Evolutionary conservation across 2,113 vertebrate species (phyloP), one percentile per base, ranked within the genome.

Genomic region (Acrocephalus kingi): DNA sequence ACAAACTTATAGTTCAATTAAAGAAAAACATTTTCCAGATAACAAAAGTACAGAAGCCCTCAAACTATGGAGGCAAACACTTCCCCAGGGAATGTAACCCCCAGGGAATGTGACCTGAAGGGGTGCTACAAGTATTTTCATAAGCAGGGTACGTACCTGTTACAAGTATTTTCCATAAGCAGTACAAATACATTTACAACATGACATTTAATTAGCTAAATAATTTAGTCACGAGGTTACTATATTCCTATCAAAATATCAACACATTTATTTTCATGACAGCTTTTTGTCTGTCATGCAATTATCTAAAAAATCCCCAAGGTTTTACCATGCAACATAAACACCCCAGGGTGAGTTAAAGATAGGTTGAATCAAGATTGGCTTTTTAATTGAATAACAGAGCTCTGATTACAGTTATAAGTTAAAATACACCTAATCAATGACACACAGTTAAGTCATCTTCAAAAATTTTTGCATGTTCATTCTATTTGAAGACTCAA

Each of bases 361-460:
- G 94, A 96, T 15, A 81, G 5, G 8, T 64, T 91, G 73, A 58
- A 49, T 74, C 61, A 89, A 61, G 61, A 64, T 15, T 43, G 11
- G 2, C 5, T 37, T 94, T 82, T 94, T 61, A 89, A 89, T 51
- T 93, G 30, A 23, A n/a, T 91, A 87, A 84, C 54, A 89, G 30
- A 72, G 20, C 49, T 77, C 84, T 85, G 51, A 94, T 96, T 90
- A 81, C 12, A 52, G 3, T 83, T 92, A 11, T 27, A 89, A 93
- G 76, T 88, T 93, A 85, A 90, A 95, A 45, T 15, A 48, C 10
- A 68, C 56, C 85, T 96, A 54, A 81, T 86, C 54, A 87, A 73
- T 3, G 1, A 22, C 7, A 78, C 8, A 56, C 8, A 88, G 71
- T 51, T 91, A 74, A 95, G 39, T 66, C 15, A 33, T 30, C 17